Conservation (phyloP, 2,888 invertebrate genomes). For the Ryuthela nishihirai region DNA sequence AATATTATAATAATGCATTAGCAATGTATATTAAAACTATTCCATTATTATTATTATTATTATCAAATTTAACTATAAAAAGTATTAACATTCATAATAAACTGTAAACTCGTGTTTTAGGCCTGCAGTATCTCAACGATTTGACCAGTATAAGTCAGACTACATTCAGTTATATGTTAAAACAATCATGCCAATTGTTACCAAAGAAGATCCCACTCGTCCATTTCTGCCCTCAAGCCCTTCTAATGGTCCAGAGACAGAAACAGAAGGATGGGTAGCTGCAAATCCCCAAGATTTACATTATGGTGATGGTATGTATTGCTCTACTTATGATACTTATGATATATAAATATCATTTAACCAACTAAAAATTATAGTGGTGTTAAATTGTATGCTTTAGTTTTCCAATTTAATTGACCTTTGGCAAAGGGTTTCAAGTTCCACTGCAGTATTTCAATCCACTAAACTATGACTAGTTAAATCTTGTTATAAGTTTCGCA, state of each 20-base stretch:
- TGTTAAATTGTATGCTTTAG: background rate
- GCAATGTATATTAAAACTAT: too few species aligned
- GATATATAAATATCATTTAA: background rate
- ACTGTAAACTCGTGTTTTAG: slow-evolving; percentile 2
- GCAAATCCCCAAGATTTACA: slow-evolving; percentile 68
- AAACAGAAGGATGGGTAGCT: slow-evolving; percentile 71
- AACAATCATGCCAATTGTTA: slow-evolving; percentile 65
- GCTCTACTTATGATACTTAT: too few species aligned
- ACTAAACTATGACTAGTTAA: too few species aligned
- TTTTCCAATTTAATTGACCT: background rate
- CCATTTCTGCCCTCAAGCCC: slow-evolving; percentile 85
- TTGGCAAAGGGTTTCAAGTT: too few species aligned
- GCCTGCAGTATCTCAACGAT: slow-evolving; percentile 6
- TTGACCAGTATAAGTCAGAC: slow-evolving; percentile 63
- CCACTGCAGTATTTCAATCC: too few species aligned
- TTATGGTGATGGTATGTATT: slow-evolving; percentile 76
- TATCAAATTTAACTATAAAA: background rate
- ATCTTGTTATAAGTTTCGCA: too few species aligned
- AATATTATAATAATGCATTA: too few species aligned
- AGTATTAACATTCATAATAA: background rate
- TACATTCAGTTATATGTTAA: slow-evolving; percentile 79
- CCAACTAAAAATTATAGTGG: background rate
- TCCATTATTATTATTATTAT: background rate
- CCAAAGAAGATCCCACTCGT: slow-evolving; percentile 60
- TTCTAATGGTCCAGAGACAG: slow-evolving; percentile 73